These are phyloP conservation scores for Noctua janthe DNA, from an alignment of 2,888 invertebrate species.

Conservation along the genomic window DNA sequence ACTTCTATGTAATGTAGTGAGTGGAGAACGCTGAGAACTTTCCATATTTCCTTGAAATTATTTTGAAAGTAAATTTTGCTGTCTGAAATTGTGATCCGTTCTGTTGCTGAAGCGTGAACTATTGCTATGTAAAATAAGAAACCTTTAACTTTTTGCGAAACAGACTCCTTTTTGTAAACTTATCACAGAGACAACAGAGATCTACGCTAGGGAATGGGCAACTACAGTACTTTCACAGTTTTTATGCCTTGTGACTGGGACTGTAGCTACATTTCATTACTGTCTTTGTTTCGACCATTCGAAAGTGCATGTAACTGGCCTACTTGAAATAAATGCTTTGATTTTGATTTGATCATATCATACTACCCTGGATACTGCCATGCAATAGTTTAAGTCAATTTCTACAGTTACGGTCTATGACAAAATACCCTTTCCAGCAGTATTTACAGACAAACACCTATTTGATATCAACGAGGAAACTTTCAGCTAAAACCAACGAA, in stretches of 20 bases:
- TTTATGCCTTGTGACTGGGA: too few relatives aligned
- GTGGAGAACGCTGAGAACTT: conserved; percentile 15
- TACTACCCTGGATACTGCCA: background rate
- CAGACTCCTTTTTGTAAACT: background rate
- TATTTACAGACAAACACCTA: background rate
- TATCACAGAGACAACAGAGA: too few relatives aligned
- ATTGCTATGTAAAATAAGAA: background rate
- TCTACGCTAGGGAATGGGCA: too few relatives aligned
- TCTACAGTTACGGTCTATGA: too few relatives aligned
- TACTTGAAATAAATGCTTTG: too few relatives aligned
- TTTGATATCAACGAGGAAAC: conserved; percentile 17
- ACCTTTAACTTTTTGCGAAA: background rate
- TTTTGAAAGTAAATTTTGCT: conserved; percentile 2
- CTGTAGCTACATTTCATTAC: too few relatives aligned
- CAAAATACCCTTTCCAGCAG: background rate
- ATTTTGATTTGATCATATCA: background rate
- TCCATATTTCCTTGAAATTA: conserved; percentile 19
- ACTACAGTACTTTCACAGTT: too few relatives aligned
- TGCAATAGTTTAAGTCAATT: background rate
- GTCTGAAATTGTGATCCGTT: background rate
- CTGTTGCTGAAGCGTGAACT: background rate
- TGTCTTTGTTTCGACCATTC: too few relatives aligned
- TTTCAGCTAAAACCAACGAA: conserved; percentile 37
- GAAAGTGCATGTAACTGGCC: too few relatives aligned
- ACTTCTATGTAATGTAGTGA: conserved; percentile 18